Percentiles rank a stretch among this genome's conserved stretches.
phyloP scores from a whole-genome alignment of 2,113 vertebrate species.

The Dromiciops gliroides region DNA sequence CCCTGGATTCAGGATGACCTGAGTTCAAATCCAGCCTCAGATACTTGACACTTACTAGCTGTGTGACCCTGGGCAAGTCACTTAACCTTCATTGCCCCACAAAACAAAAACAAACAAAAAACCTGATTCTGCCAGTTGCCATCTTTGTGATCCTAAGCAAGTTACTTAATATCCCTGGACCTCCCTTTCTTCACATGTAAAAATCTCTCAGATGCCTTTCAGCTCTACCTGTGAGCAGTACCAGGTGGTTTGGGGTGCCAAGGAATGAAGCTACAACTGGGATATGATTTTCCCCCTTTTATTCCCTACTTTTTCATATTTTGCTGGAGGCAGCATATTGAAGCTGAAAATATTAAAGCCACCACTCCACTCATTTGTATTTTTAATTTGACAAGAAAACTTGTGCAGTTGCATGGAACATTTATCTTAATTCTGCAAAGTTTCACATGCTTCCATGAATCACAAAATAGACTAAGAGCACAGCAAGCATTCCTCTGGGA shows the following conservation, averaged over 20 bases:
- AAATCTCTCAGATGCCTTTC: neutral
- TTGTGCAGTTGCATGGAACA: constrained; percentile 54
- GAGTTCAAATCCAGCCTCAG: no score
- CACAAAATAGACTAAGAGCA: constrained; percentile 50
- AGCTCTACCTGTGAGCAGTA: accelerated
- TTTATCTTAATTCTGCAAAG: constrained; percentile 67
- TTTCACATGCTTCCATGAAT: constrained; percentile 61
- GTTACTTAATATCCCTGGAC: neutral
- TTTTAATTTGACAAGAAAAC: constrained; percentile 71
- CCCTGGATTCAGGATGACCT: no score
- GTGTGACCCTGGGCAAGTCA: no score
- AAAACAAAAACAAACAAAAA: no score
- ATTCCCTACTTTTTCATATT: neutral
- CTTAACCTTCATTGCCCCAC: no score
- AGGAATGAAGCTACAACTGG: neutral
- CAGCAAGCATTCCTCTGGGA: neutral
- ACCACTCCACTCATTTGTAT: neutral
- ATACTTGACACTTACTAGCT: no score
- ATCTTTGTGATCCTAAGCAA: neutral
- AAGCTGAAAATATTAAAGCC: constrained; percentile 43
- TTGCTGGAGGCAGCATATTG: neutral
- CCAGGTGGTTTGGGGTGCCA: constrained; percentile 3
- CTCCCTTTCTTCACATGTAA: neutral
- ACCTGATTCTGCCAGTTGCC: neutral
- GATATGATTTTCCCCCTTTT: accelerated